Conservation (phyloP, 2,797 vertebrate genomes). For the Antennarius maculatus region DNA sequence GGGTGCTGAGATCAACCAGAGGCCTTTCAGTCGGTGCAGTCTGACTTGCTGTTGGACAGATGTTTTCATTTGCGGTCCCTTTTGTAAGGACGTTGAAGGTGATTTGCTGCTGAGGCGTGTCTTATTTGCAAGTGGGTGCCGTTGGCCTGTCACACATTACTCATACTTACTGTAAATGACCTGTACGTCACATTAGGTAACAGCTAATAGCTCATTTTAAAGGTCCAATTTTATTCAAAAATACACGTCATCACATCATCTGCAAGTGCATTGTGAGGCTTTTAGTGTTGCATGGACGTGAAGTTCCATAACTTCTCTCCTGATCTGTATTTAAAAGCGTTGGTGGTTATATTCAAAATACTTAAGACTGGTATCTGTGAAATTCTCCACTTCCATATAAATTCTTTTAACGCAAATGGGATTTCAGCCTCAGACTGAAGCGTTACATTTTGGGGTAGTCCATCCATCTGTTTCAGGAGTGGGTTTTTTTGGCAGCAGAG, state of each 20-base stretch:
- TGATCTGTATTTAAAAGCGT: too few relatives aligned
- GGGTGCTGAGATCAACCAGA: background rate
- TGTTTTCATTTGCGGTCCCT: background rate
- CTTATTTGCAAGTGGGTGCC: background rate
- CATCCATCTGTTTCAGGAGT: too few relatives aligned
- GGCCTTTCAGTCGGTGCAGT: background rate
- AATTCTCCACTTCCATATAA: background rate
- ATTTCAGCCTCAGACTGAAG: too few relatives aligned
- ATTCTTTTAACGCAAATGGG: background rate
- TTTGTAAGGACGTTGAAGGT: background rate
- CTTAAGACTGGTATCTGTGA: background rate
- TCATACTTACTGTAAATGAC: constrained; percentile 9
- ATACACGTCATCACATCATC: background rate
- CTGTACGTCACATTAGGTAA: background rate
- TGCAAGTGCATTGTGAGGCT: background rate
- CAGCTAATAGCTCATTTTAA: background rate
- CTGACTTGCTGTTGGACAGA: background rate
- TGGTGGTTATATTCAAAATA: background rate
- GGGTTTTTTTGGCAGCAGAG: too few relatives aligned
- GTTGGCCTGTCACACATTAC: constrained; percentile 9
- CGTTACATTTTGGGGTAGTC: too few relatives aligned
- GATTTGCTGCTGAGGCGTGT: constrained; percentile 15
- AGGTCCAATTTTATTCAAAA: too few relatives aligned
- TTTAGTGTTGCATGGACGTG: background rate
- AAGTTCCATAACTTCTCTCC: too few relatives aligned